Percentiles rank a stretch among this genome's conserved stretches.
phyloP scores from a whole-genome alignment of 2,797 vertebrate genomes.

The Etheostoma nigrum region DNA sequence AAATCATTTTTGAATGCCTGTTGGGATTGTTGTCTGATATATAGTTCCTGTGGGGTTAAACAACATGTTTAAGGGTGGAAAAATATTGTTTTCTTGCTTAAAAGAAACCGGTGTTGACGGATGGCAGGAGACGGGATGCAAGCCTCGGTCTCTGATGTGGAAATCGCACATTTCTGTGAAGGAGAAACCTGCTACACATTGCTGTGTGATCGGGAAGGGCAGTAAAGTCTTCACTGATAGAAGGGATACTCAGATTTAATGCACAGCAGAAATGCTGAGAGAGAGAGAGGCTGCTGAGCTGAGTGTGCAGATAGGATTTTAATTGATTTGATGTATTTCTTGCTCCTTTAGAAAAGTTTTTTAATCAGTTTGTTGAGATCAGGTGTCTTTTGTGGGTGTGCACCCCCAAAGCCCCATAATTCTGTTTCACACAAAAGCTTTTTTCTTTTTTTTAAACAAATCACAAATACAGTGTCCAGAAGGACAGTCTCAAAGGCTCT shows the following conservation, averaged over 20 bases:
- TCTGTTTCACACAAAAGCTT: no score
- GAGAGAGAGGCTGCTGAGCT: no score
- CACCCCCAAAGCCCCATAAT: no score
- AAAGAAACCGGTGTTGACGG: background rate
- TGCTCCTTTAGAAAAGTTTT: background rate
- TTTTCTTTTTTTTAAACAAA: no score
- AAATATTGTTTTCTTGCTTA: background rate
- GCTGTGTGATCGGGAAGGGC: no score
- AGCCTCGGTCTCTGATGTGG: background rate
- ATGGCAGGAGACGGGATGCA: background rate
- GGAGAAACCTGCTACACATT: no score
- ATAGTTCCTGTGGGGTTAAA: background rate
- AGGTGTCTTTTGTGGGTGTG: no score
- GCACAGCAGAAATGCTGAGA: background rate
- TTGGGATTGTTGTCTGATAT: background rate
- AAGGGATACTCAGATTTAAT: background rate
- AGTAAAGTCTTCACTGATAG: background rate
- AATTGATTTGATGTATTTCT: background rate
- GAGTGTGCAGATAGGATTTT: background rate
- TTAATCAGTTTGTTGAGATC: no score
- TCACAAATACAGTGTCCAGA: background rate
- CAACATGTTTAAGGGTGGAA: accelerated
- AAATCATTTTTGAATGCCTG: background rate
- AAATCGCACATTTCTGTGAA: background rate
- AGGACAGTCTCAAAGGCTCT: background rate